Conservation (phyloP, 2,113 vertebrate genomes). For the Antigone vipio region DNA sequence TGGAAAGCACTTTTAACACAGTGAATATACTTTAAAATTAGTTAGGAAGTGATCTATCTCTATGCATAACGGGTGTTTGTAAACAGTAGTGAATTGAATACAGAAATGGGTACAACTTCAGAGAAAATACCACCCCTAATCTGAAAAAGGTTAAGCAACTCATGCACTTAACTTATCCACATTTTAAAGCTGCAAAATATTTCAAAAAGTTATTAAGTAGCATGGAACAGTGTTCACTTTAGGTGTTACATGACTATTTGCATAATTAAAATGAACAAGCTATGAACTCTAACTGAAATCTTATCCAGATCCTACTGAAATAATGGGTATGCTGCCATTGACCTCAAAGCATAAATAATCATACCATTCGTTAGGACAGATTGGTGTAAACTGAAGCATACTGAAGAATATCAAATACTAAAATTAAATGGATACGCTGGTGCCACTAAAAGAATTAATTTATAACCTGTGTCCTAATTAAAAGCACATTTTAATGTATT, state of each 20-base stretch:
- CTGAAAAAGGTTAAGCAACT: not conserved
- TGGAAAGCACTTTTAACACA: not conserved
- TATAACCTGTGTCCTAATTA: not conserved
- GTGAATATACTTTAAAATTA: not conserved
- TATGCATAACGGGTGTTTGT: not conserved
- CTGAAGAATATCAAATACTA: not conserved
- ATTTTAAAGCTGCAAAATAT: not conserved
- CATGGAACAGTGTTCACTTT: not conserved
- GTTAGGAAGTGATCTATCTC: not conserved
- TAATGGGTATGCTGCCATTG: not conserved
- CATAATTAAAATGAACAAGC: not conserved
- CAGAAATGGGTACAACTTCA: not conserved
- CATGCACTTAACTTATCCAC: not conserved
- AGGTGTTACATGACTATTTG: not conserved
- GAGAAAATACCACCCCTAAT: not conserved
- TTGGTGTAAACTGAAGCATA: not conserved
- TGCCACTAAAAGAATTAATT: not conserved
- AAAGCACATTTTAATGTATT: not conserved
- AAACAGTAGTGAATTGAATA: not conserved
- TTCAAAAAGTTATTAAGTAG: not conserved
- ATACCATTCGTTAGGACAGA: not conserved
- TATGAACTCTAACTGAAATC: not conserved
- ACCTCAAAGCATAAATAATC: not conserved
- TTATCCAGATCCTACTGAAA: not conserved
- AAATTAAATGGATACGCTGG: not conserved